A percentile compares a stretch with the other conserved stretches of the same genome.
Conservation (phyloP, 37 sponge, comb jelly and placozoan species). For the Hexactinellida sp. region DNA sequence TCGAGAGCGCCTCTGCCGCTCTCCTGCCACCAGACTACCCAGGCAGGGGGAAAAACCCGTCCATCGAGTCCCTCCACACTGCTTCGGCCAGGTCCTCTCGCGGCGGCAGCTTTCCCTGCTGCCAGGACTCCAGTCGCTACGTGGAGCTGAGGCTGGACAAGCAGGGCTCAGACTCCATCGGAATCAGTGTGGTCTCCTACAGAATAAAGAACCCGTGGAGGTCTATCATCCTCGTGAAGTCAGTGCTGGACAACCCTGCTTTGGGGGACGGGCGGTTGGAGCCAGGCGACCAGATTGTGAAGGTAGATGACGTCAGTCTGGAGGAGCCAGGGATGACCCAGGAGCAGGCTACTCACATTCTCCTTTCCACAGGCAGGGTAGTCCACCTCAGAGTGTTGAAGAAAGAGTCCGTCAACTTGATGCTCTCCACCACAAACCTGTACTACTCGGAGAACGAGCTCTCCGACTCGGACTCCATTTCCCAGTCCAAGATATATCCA, state of each 20-base stretch:
- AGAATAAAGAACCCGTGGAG: background rate
- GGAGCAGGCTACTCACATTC: slow-evolving; percentile 16
- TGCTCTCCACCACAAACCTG: background rate
- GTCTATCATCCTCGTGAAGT: background rate
- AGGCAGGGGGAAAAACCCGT: background rate
- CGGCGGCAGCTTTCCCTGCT: background rate
- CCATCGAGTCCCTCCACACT: background rate
- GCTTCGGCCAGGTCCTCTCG: background rate
- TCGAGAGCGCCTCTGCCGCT: background rate
- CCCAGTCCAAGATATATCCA: background rate
- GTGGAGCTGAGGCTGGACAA: background rate
- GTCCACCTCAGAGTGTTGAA: background rate
- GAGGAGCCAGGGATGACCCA: slow-evolving; percentile 29
- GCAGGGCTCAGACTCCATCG: background rate
- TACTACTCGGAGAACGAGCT: slow-evolving; percentile 6
- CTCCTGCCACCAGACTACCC: background rate
- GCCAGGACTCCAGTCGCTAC: background rate
- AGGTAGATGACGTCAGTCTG: slow-evolving; percentile 30
- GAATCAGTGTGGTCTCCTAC: background rate
- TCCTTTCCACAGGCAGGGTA: background rate
- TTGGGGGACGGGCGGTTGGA: slow-evolving; percentile 50
- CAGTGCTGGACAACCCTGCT: background rate
- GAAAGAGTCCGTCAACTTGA: background rate
- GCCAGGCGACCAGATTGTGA: slow-evolving; percentile 50
- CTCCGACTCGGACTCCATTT: background rate